A percentile compares a stretch with the other conserved stretches of the same genome.
These are phyloP conservation scores for Sarcophilus harrisii DNA, from an alignment of 2,797 vertebrate species.

Conservation along the genomic window DNA sequence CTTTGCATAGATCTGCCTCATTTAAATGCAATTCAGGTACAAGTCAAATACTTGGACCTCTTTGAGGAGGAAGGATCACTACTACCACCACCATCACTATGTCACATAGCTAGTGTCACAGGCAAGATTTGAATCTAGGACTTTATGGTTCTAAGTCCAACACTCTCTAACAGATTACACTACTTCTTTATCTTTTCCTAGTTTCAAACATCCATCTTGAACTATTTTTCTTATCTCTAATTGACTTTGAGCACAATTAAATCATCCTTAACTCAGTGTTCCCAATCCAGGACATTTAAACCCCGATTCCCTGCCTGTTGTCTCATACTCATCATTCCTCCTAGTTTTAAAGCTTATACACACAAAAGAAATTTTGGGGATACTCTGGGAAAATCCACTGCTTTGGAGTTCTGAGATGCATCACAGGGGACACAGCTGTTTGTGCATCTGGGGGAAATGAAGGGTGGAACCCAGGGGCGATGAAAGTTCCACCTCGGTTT, in stretches of 20 bases:
- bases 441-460: neutral
- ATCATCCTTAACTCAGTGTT: neutral
- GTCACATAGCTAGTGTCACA: neutral
- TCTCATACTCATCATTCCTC: neutral
- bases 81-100: neutral
- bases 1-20: neutral
- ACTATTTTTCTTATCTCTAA: neutral
- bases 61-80: neutral
- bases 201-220: neutral
- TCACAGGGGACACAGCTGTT: neutral
- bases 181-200: neutral
- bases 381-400: neutral
- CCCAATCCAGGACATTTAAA: neutral
- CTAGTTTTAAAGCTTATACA: neutral
- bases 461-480: neutral
- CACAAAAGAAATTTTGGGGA: neutral
- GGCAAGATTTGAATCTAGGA: neutral
- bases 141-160: neutral
- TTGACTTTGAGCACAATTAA: neutral
- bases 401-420: neutral
- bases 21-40: neutral
- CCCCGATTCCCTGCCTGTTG: neutral
- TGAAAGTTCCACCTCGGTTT: neutral
- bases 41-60: neutral
- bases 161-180: neutral